Base-by-base conservation (phyloP, 2,797 vertebrate species). In the Leucoraja ocellata region DNA sequence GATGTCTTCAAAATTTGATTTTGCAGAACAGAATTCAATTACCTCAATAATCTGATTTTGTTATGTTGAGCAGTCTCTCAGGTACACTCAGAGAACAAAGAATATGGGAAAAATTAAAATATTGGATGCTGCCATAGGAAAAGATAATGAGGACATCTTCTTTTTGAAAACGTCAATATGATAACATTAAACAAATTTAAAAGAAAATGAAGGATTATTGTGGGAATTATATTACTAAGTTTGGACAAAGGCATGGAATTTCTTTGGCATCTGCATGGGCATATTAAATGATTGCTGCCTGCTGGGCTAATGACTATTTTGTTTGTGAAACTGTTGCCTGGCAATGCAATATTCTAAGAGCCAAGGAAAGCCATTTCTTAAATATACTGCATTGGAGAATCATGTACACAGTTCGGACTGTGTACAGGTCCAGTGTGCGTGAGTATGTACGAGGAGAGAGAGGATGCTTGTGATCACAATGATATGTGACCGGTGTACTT, bases 11-110 rank as follows among this genome's bases (percentile, higher is more conserved):
- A 96, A 96, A 97, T 97, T 96, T 96, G 98, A 98, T 98, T 98
- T 98, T 98, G 97, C 97, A 97, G 97, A 98, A 97, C 97, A 98
- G 98, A 98, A 98, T 98, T 97, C 97, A 97, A 98, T 98, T 98
- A 97, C 97, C 96, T 97, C 97, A 96, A 97, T 98, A 98, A 98
- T 98, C 98, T 98, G 97, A 98, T 98, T 98, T 98, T 98, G 98
- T 98, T 98, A 98, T 98, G 97, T 97, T 97, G 93, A 97, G 97
- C 97, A 97, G 97, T 98, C 98, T 98, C 98, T 94, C 96, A 97
- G 98, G 98, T 98, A 98, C 98, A 98, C 96, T 97, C 97, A 97
- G 97, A 97, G 97, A 95, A 96, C 96, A 96, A 95, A 95, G 96
- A 97, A 97, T 97, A 96, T 97, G 95, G 96, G 96, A 97, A 97